phyloP scores from a whole-genome alignment of 2,888 invertebrate genomes.

The Orchesellides sinensis region DNA sequence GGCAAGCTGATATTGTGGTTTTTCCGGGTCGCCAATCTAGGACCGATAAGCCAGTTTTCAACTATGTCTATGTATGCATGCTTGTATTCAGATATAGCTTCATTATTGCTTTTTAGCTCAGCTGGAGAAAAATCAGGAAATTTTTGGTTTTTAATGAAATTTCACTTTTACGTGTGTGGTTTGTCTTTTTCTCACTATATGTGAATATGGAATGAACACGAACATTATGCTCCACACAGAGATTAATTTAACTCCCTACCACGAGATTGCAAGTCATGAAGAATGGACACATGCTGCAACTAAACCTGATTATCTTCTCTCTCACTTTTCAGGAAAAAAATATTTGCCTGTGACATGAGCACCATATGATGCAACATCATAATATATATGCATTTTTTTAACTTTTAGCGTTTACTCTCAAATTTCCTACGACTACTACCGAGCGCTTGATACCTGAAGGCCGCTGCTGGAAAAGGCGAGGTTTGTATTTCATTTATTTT shows the following conservation, averaged over 20 bases:
- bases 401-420: background rate
- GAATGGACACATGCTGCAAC: slow-evolving; percentile 25
- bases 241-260: no score
- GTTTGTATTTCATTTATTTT: background rate
- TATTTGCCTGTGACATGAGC: slow-evolving; percentile 17
- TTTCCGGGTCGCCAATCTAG: slow-evolving; percentile 44
- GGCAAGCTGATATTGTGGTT: slow-evolving; percentile 60
- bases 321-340: slow-evolving; percentile 27
- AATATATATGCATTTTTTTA: background rate
- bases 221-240: background rate
- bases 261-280: background rate
- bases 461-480: background rate
- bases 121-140: slow-evolving; percentile 51
- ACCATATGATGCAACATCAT: slow-evolving; percentile 12
- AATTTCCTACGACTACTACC: background rate
- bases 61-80: no score
- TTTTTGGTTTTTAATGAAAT: slow-evolving; percentile 47
- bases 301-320: slow-evolving; percentile 43
- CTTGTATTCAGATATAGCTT: no score
- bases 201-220: background rate
- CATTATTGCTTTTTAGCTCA: slow-evolving; percentile 28
- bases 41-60: slow-evolving; percentile 14
- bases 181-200: slow-evolving; percentile 9
- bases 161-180: slow-evolving; percentile 54
- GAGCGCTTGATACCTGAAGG: no score